Percentiles rank a stretch among this genome's conserved stretches.
phyloP scores from a whole-genome alignment of 1,140 invertebrate species.

The Belonocnema kinseyi region DNA sequence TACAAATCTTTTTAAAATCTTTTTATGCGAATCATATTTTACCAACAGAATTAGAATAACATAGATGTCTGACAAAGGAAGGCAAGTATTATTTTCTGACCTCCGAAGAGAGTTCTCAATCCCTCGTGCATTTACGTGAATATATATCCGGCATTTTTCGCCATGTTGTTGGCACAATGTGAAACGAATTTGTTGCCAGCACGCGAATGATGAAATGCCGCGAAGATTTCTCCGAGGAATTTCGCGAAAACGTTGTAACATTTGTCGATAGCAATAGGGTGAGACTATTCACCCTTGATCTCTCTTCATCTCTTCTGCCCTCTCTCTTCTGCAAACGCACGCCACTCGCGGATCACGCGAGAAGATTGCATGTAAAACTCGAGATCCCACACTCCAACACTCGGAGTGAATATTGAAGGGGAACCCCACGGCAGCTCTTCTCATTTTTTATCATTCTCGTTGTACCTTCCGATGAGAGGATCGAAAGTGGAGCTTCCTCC shows the following conservation, averaged over 20 bases:
- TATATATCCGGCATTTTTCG: constrained; percentile 63
- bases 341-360: constrained; percentile 51
- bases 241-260: constrained; percentile 48
- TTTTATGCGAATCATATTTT: too few species aligned
- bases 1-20: too few species aligned
- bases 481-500: background rate
- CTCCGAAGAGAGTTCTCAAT: constrained; percentile 50
- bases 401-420: constrained; percentile 34
- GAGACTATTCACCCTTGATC: constrained; percentile 36
- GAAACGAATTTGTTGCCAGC: constrained; percentile 68
- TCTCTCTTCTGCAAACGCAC: constrained; percentile 45
- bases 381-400: constrained; percentile 40
- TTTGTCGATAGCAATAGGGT: constrained; percentile 54
- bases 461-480: background rate
- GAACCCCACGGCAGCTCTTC: background rate
- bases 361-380: constrained; percentile 53
- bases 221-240: constrained; percentile 61
- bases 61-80: constrained; percentile 34
- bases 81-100: constrained; percentile 51
- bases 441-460: background rate
- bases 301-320: constrained; percentile 52
- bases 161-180: constrained; percentile 59
- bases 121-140: constrained; percentile 56
- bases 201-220: constrained; percentile 54
- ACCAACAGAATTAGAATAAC: too few species aligned